Conservation (phyloP, 1,140 invertebrate genomes). For the Rhopalosiphum padi region DNA sequence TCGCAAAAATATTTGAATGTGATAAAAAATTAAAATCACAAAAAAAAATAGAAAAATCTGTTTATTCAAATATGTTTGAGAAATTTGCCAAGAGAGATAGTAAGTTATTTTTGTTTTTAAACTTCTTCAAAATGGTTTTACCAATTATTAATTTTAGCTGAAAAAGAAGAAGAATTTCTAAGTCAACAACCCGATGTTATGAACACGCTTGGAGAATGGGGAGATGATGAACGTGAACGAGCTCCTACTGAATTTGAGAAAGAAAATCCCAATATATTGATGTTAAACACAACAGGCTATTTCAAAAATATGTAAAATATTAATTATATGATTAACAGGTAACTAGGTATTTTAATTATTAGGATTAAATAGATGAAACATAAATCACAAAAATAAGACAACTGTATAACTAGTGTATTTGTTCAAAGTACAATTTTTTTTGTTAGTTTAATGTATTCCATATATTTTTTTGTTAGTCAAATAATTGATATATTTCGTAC, state of each 20-base stretch:
- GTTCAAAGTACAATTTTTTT: conserved; percentile 45
- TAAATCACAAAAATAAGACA: neutral
- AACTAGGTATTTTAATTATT: neutral
- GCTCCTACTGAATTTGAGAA: conserved; percentile 78
- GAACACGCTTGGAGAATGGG: conserved; percentile 75
- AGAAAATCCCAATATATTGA: conserved; percentile 79
- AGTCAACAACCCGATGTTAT: conserved; percentile 75
- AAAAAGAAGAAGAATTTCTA: conserved; percentile 73
- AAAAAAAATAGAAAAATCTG: conserved; percentile 82
- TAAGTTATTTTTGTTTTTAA: neutral
- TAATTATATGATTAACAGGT: neutral
- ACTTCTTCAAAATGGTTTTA: neutral
- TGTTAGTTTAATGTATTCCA: conserved; percentile 23
- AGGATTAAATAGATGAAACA: neutral
- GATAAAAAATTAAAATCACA: conserved; percentile 78
- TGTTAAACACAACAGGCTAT: conserved; percentile 73
- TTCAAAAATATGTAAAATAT: conserved; percentile 77
- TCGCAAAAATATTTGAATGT: conserved; percentile 75
- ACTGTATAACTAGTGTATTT: conserved; percentile 39
- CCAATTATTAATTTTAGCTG: conserved; percentile 62
- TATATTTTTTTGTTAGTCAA: conserved; percentile 40
- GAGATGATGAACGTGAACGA: conserved; percentile 72
- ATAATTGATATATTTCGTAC: neutral
- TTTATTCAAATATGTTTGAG: conserved; percentile 95
- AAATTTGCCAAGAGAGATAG: conserved; percentile 82